Evolutionary conservation across 2,113 vertebrate species (phyloP).

Genomic region (Syngnathus typhle): DNA sequence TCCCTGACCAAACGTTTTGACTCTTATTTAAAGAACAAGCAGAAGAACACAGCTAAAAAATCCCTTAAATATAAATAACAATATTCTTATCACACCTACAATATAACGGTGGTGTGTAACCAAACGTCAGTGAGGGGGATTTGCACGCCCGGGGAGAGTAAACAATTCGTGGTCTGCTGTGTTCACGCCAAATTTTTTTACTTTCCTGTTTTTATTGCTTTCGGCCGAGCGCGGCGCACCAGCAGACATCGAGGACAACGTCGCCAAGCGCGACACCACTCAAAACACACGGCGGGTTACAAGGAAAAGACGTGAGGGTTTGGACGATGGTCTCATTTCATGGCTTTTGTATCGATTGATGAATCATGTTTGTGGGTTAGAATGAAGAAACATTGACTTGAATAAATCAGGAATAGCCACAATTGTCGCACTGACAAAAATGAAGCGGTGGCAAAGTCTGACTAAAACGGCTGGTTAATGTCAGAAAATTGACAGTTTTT

Average conservation of each 20-base stretch:
- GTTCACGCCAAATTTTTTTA: background rate
- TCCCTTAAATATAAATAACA: conserved; percentile 81
- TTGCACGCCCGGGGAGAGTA: background rate
- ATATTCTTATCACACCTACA: conserved; percentile 38
- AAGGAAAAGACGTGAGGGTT: background rate
- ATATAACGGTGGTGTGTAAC: conserved; percentile 50
- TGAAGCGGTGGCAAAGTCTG: no score
- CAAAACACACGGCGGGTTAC: background rate
- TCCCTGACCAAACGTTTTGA: conserved; percentile 69
- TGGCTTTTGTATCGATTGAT: background rate
- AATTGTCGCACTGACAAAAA: background rate
- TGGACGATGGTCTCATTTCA: background rate
- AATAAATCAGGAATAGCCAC: background rate
- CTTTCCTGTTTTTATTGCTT: conserved; percentile 2
- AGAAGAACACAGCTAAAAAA: conserved; percentile 71
- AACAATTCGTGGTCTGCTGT: background rate
- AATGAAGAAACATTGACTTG: background rate
- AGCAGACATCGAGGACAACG: background rate
- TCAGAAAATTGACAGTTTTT: background rate
- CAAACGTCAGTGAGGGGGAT: background rate
- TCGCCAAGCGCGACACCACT: background rate
- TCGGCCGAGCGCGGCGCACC: background rate
- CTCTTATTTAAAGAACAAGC: conserved; percentile 47
- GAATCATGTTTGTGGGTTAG: no score
- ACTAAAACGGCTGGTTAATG: no score